Percentiles rank a stretch among this genome's conserved stretches.
Conservation (phyloP, 2,797 vertebrate species). For the Carapus acus region DNA sequence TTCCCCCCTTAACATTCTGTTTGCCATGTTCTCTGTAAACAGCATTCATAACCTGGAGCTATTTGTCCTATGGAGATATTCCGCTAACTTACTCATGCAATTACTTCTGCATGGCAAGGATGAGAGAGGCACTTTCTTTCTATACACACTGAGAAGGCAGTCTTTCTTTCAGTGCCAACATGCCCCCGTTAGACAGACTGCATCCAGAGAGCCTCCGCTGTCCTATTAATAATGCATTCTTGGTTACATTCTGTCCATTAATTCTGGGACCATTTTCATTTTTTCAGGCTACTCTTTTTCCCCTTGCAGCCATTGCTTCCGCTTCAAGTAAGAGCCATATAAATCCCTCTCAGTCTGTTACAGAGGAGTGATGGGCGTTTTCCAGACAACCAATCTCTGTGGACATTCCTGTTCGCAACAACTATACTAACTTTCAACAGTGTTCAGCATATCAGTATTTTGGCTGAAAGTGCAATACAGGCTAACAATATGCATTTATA, state of each 20-base stretch:
- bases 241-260: constrained; percentile 45
- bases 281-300: constrained; percentile 35
- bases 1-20: constrained; percentile 23
- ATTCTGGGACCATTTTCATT: constrained; percentile 46
- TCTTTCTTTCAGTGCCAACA: constrained; percentile 37
- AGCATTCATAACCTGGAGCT: constrained; percentile 23
- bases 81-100: constrained; percentile 37
- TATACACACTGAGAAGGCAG: constrained; percentile 1
- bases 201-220: constrained; percentile 38
- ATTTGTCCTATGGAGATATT: constrained; percentile 14
- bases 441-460: constrained; percentile 46
- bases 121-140: constrained; percentile 16
- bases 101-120: constrained; percentile 1
- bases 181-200: constrained; percentile 28
- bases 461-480: constrained; percentile 23
- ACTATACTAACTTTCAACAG: constrained; percentile 53
- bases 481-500: constrained; percentile 28
- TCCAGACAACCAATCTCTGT: constrained; percentile 64
- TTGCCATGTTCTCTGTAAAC: constrained; percentile 21
- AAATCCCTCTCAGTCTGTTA: constrained; percentile 65
- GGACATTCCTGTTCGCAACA: constrained; percentile 51
- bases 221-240: constrained; percentile 56
- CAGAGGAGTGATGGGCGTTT: constrained; percentile 60
- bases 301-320: constrained; percentile 47
- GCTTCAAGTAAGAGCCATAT: constrained; percentile 56